Evolutionary conservation across 1,140 invertebrate genomes (phyloP), one percentile per base, ranked within the genome.

Genomic region (Planococcus citri): DNA sequence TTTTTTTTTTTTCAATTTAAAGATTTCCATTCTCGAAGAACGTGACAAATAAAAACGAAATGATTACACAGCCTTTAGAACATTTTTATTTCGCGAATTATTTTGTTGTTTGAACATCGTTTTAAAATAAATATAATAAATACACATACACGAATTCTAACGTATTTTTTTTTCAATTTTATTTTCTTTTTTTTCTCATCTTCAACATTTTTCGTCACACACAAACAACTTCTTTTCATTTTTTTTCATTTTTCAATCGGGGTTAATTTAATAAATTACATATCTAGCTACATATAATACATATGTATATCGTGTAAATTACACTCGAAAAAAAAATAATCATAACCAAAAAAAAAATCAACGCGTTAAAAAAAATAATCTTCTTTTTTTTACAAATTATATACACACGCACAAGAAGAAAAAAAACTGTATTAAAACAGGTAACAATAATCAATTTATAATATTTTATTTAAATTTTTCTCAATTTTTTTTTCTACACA

Each of bases 51-150:
- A 64, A 64, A 64, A 64, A 24, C 21, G 8, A 4, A 4, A 64
- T 64, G 10, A 10, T 64, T 64, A 64, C 60, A 64, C 60, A 64
- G 60, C 60, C 60, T 64, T 64, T 64, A 64, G 22, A 64, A 64
- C 3, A 3, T 3, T 64, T 58, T n/a, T 58, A 58, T 58, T 58
- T 20, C 51, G 51, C 17, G 6, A 20, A 58, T 20, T 64, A 24
- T 64, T 64, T 64, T 3, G n/a, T n/a, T n/a, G n/a, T 51, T 51
- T n/a, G 29, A 3, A 12, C 29, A 33, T 3, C n/a, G n/a, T 60
- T 22, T 8, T 20, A 10, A 1, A 22, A 64, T 64, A 64, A 64
- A 64, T 64, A 64, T 27, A 64, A 64, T 64, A 64, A 64, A 64
- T 64, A 64, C 60, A 20, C 20, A 64, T 21, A 60, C 17, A 20